phyloP scores from a whole-genome alignment of 2,113 vertebrate species.

The Neolamprologus fasciatus region DNA sequence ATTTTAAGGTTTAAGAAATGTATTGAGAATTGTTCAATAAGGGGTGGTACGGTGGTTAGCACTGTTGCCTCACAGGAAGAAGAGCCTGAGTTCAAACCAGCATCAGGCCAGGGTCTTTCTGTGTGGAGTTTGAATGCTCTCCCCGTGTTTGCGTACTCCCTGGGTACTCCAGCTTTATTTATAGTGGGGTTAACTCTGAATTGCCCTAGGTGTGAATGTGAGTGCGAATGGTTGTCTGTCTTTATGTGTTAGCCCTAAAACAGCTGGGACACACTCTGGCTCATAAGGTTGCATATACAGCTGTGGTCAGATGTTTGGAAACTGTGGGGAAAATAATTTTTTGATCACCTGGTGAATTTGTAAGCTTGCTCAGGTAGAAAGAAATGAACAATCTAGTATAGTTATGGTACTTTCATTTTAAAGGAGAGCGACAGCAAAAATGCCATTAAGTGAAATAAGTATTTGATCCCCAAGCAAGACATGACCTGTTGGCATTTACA shows the following conservation, averaged over 20 bases:
- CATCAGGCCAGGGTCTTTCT: not conserved
- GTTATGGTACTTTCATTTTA: not conserved
- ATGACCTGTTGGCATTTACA: not conserved
- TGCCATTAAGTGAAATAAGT: not conserved
- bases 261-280: not conserved
- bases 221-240: not conserved
- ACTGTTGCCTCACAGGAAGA: not conserved
- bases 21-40: not conserved
- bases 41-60: not conserved
- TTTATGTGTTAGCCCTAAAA: not conserved
- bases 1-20: not conserved
- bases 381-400: not conserved
- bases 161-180: not conserved
- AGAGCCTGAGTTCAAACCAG: not conserved
- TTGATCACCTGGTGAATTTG: not conserved
- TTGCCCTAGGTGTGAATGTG: not conserved
- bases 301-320: not conserved
- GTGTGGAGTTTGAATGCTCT: not conserved
- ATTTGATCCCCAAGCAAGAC: not conserved
- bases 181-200: not conserved
- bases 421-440: not conserved
- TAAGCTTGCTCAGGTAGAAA: not conserved
- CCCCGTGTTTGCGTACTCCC: not conserved
- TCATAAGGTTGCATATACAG: not conserved
- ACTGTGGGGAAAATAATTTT: not conserved